Base-by-base conservation (phyloP, 1,140 invertebrate species). In the Antheraea mylitta region DNA sequence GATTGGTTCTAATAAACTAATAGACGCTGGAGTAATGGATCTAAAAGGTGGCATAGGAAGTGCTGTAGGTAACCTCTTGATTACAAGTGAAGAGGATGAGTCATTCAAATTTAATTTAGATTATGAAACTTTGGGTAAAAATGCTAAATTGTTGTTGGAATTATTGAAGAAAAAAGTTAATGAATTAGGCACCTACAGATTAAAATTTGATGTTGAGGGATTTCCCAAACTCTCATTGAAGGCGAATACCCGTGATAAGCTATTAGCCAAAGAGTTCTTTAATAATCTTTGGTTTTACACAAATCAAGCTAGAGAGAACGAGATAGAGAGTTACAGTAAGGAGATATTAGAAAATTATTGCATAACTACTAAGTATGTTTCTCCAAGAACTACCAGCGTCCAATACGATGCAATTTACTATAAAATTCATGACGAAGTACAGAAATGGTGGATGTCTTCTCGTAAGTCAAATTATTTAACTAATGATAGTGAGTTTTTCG, bases 181-280 rank as follows among this genome's bases (percentile, higher is more conserved):
- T 6, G 30, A 72, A n/a, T 58, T 72, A 48, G 18, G 60, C 4
- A 19, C 67, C 10, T 72, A 68, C 18, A 65, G 22, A 19, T 58
- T 72, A 0, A 16, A 53, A n/a, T 38, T 72, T 2, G 67, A 65
- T 53, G 30, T 66, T 8, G 42, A 65, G 37, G 58, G 65, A 13
- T 72, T 72, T 38, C 70, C 70, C 0, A 68, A 60, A 53, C 66
- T 68, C 7, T 61, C 66, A 19, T 66, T 70, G 9, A 42, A 61
- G 22, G 2, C 22, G 18, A 30, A 61, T 9, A 63, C 60, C 37
- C 11, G 37, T 10, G 65, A 71, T 7, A 30, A 37, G 1, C 22
- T 16, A 19, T 65, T 68, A 16, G 66, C 42, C 1, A 68, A 42
- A 60, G 53, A 68, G 16, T 71, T 71, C 30, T 65, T 65, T 19